Percentiles rank a stretch among this genome's conserved stretches.
Evolutionary conservation across 2,113 vertebrate species (phyloP).

Genomic region (Cyanocitta stelleri): DNA sequence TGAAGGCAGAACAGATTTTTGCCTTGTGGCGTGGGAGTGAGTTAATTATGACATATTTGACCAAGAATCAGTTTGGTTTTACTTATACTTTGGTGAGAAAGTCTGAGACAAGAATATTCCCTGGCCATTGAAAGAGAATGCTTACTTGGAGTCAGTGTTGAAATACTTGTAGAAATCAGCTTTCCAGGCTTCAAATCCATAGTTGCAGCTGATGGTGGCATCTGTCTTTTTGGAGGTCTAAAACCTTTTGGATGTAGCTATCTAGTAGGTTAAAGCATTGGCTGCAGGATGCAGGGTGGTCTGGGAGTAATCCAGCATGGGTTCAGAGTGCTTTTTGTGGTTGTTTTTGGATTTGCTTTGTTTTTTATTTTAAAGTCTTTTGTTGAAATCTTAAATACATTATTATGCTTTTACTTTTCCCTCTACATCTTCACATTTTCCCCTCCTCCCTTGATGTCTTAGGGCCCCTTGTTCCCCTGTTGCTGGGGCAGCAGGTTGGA

Average conservation of each 20-base stretch:
- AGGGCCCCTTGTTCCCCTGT: neutral
- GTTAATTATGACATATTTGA: slow-evolving; percentile 28
- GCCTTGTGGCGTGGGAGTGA: neutral
- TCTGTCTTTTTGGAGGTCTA: neutral
- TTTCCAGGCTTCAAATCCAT: neutral
- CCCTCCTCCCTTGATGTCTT: neutral
- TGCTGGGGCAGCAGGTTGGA: neutral
- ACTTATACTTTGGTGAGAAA: neutral
- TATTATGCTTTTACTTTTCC: neutral
- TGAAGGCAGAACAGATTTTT: slow-evolving; percentile 21
- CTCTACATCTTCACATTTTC: neutral
- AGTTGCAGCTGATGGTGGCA: neutral
- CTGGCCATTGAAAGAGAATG: neutral
- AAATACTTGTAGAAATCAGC: neutral
- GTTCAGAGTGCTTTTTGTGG: neutral
- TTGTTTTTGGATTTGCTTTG: neutral
- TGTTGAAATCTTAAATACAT: neutral
- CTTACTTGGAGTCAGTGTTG: neutral
- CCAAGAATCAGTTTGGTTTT: slow-evolving; percentile 17
- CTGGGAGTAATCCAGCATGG: neutral
- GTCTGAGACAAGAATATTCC: neutral
- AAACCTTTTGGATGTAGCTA: neutral
- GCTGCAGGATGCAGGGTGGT: neutral
- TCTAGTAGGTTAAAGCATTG: neutral
- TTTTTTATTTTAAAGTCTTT: neutral